These are phyloP conservation scores for Papilio protenor DNA, from an alignment of 2,888 invertebrate species.

Conservation along the genomic window DNA sequence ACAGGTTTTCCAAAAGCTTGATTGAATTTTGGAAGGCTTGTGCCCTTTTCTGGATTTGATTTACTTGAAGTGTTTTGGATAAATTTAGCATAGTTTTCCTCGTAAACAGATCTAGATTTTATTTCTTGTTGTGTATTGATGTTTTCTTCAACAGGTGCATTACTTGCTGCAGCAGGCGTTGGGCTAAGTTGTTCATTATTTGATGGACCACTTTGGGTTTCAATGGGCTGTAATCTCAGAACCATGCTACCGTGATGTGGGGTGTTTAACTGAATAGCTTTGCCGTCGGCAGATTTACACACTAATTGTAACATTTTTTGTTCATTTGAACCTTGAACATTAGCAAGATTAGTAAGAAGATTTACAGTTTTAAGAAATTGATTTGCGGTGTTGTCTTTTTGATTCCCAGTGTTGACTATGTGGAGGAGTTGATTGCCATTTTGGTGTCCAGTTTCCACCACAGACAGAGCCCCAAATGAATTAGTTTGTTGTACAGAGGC, in stretches of 20 bases:
- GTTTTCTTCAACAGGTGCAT: slow-evolving; percentile 57
- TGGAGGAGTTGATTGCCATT: slow-evolving; percentile 79
- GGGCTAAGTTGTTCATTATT: slow-evolving; percentile 63
- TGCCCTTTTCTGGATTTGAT: slow-evolving; percentile 71
- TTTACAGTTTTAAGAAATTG: slow-evolving; percentile 80
- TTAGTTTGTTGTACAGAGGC: slow-evolving; percentile 62
- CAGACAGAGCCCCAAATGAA: slow-evolving; percentile 72
- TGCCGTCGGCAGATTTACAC: slow-evolving; percentile 86
- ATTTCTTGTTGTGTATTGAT: slow-evolving; percentile 69
- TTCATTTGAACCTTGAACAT: slow-evolving; percentile 78
- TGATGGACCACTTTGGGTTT: slow-evolving; percentile 63
- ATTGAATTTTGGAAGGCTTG: slow-evolving; percentile 89
- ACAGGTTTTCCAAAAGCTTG: slow-evolving; percentile 91
- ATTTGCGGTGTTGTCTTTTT: slow-evolving; percentile 68
- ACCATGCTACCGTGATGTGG: slow-evolving; percentile 83
- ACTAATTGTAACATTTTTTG: slow-evolving; percentile 86
- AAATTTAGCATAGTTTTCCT: slow-evolving; percentile 84
- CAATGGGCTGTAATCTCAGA: slow-evolving; percentile 75
- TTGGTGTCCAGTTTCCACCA: slow-evolving; percentile 77
- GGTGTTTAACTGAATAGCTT: slow-evolving; percentile 82
- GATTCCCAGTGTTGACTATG: slow-evolving; percentile 77
- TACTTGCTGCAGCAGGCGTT: slow-evolving; percentile 53
- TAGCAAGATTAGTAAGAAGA: slow-evolving; percentile 76
- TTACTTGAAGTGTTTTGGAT: slow-evolving; percentile 76
- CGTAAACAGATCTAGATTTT: slow-evolving; percentile 80